Evolutionary conservation across 2,888 invertebrate genomes (phyloP).

Genomic region (Sepioteuthis lessoniana): DNA sequence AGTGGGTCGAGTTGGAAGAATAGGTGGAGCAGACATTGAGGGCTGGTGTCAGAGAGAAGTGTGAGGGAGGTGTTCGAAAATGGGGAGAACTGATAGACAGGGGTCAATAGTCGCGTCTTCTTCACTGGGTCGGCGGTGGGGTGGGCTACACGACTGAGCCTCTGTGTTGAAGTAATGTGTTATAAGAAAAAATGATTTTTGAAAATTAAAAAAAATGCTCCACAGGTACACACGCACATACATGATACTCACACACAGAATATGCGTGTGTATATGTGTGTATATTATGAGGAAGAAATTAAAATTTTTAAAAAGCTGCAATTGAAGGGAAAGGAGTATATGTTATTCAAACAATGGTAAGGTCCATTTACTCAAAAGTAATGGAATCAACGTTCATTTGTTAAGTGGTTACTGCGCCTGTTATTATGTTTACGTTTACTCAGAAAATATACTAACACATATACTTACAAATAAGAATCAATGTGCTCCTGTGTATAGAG

Average conservation of each 20-base stretch:
- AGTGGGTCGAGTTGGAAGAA: not conserved
- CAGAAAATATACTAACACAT: too few species aligned
- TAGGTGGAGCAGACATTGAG: slow-evolving; percentile 8
- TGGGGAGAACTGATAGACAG: not conserved
- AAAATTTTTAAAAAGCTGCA: too few species aligned
- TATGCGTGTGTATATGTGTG: not conserved
- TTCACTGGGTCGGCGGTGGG: not conserved
- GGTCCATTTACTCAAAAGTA: too few species aligned
- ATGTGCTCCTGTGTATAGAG: too few species aligned
- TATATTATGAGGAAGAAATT: too few species aligned
- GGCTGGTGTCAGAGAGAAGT: not conserved
- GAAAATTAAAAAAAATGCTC: not conserved
- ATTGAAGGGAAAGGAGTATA: too few species aligned
- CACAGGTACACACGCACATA: not conserved
- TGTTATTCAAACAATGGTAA: too few species aligned
- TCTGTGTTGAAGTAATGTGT: not conserved
- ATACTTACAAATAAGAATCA: too few species aligned
- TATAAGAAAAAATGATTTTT: not conserved
- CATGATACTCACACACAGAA: too few species aligned
- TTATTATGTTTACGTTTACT: too few species aligned
- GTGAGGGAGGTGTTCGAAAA: not conserved
- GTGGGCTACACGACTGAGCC: not conserved
- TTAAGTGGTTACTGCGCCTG: too few species aligned
- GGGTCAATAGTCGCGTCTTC: not conserved
- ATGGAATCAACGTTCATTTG: too few species aligned